A percentile compares a stretch with the other conserved stretches of the same genome.
Conservation (phyloP, 2,797 vertebrate genomes). For the Schizopygopsis malacanthus region DNA sequence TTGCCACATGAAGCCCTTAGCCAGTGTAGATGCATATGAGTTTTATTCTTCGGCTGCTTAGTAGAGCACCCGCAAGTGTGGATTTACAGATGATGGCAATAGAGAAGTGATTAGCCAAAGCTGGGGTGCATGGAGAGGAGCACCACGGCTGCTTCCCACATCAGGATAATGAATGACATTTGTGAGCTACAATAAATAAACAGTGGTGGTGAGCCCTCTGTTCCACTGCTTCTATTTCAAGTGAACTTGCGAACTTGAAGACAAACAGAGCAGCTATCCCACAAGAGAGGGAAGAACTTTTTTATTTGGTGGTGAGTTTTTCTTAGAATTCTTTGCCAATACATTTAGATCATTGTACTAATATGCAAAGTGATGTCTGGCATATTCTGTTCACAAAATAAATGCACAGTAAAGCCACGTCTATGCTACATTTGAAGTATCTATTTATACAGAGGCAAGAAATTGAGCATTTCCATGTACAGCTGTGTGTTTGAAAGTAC, state of each 20-base stretch:
- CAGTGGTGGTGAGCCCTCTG: conserved; percentile 52
- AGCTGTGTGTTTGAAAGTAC: background rate
- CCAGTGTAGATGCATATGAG: conserved; percentile 68
- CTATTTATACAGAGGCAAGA: conserved; percentile 3
- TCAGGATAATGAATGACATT: conserved; percentile 71
- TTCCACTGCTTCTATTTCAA: conserved; percentile 58
- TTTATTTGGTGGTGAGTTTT: conserved; percentile 19
- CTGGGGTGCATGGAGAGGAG: conserved; percentile 66
- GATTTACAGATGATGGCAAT: conserved; percentile 73
- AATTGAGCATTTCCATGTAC: background rate
- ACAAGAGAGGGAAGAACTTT: conserved; percentile 24
- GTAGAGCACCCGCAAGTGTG: conserved; percentile 69
- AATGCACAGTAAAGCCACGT: background rate
- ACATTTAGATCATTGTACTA: background rate
- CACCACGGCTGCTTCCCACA: conserved; percentile 61
- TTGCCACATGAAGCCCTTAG: conserved; percentile 73
- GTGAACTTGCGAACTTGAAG: conserved; percentile 61
- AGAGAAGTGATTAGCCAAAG: conserved; percentile 71
- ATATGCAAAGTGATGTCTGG: conserved; percentile 24
- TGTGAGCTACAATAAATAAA: conserved; percentile 70
- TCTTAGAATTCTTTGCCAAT: conserved; percentile 21
- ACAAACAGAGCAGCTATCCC: conserved; percentile 21
- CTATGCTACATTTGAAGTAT: background rate
- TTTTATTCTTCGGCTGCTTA: conserved; percentile 70
- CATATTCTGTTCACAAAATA: conserved; percentile 8